Conservation (phyloP, 2,113 vertebrate species). For the Pandion haliaetus region DNA sequence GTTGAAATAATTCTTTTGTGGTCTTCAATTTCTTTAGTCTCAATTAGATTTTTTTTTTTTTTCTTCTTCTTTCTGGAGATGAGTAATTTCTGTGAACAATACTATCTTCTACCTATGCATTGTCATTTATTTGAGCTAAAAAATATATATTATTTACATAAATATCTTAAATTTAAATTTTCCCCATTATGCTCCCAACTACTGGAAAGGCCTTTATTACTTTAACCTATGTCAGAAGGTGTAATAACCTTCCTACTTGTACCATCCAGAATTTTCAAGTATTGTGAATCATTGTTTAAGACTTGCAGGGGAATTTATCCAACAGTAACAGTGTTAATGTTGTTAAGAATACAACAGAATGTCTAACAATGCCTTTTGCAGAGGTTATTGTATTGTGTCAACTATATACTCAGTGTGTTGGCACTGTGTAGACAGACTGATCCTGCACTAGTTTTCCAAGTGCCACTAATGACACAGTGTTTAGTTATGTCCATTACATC, state of each 20-base stretch:
- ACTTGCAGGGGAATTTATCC: background rate
- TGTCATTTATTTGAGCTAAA: background rate
- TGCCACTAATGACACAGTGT: background rate
- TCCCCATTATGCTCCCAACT: background rate
- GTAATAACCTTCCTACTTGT: background rate
- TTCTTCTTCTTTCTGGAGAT: background rate
- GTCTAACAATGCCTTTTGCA: background rate
- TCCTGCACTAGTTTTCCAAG: background rate
- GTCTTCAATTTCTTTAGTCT: background rate
- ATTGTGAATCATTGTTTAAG: background rate
- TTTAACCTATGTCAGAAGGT: background rate
- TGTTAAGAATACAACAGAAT: background rate
- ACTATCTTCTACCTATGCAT: background rate
- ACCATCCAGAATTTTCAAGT: background rate
- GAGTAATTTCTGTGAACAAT: background rate
- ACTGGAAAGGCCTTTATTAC: background rate
- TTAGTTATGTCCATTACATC: background rate
- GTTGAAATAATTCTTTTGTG: background rate
- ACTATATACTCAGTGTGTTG: background rate
- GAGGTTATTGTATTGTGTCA: accelerated
- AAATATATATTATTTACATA: background rate
- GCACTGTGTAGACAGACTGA: background rate
- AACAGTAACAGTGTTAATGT: no score
- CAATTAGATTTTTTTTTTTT: background rate
- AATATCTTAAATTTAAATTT: background rate